These are phyloP conservation scores for Cotesia typhae DNA, from an alignment of 1,140 invertebrate species.

Conservation along the genomic window DNA sequence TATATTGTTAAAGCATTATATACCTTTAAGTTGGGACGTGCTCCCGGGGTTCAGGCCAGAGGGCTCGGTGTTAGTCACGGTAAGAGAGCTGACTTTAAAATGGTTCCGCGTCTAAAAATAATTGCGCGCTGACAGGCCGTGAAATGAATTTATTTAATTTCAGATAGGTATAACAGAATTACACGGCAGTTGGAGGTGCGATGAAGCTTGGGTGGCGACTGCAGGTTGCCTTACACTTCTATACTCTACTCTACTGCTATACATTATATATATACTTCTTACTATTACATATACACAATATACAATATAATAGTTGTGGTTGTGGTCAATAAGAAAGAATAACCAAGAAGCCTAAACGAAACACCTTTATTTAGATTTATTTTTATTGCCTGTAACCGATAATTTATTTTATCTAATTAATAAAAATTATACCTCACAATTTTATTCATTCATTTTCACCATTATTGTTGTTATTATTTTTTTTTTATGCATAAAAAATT, in stretches of 20 bases:
- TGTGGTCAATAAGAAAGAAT: no score
- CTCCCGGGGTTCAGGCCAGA: constrained; percentile 52
- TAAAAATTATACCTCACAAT: background rate
- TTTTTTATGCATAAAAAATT: no score
- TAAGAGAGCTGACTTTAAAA: constrained; percentile 55
- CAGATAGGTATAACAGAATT: constrained; percentile 65
- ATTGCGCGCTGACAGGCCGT: constrained; percentile 67
- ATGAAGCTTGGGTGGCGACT: constrained; percentile 56
- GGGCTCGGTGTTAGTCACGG: constrained; percentile 59
- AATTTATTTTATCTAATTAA: constrained; percentile 11
- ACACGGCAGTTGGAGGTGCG: constrained; percentile 64
- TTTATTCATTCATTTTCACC: no score
- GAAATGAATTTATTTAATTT: constrained; percentile 69
- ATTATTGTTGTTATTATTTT: background rate
- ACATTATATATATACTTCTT: constrained; percentile 19
- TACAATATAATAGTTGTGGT: no score
- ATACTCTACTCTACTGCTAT: no score
- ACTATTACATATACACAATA: no score
- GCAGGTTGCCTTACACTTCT: constrained; percentile 44
- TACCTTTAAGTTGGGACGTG: constrained; percentile 41
- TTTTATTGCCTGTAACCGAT: background rate
- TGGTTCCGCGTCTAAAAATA: constrained; percentile 62
- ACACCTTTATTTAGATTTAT: background rate
- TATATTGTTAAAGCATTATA: constrained; percentile 3
- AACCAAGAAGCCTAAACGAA: no score